Evolutionary conservation across 1,140 invertebrate species (phyloP).

Genomic region (Branchinecta lynchi): DNA sequence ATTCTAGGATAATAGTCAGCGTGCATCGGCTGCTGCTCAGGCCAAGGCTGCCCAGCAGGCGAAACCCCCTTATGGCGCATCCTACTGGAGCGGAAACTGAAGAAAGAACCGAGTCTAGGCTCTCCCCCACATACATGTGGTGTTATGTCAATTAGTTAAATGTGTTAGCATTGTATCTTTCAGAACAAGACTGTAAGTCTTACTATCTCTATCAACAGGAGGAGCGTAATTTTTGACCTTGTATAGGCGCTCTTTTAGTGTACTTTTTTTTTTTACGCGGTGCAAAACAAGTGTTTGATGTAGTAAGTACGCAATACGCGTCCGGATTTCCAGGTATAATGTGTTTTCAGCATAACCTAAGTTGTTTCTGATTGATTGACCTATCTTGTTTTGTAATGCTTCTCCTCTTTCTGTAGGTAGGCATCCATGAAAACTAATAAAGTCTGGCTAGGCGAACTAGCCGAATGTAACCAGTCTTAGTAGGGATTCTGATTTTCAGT

Average conservation of each 20-base stretch:
- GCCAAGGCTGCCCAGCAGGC: not conserved
- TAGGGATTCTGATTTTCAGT: too few relatives aligned
- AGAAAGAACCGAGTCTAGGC: not conserved
- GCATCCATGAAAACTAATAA: not conserved
- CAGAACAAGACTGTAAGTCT: not conserved
- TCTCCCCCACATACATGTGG: not conserved
- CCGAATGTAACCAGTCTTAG: too few relatives aligned
- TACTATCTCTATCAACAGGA: not conserved
- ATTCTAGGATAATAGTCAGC: not conserved
- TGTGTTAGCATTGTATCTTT: not conserved
- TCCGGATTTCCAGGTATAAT: not conserved
- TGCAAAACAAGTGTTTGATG: not conserved
- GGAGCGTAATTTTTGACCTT: not conserved
- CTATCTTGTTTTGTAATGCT: slow-evolving; percentile 11
- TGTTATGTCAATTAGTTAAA: not conserved
- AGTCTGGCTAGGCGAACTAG: too few relatives aligned
- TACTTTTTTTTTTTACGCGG: slow-evolving; percentile 10
- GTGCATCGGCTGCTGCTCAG: not conserved
- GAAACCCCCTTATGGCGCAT: not conserved
- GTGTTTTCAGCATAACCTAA: not conserved
- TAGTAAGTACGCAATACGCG: not conserved
- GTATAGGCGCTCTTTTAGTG: slow-evolving; percentile 8
- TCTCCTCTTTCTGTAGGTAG: not conserved
- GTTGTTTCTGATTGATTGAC: slow-evolving; percentile 7
- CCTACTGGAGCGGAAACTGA: not conserved